These are phyloP conservation scores for Lycaon pictus DNA, from an alignment of 2,113 vertebrate species.

Conservation along the genomic window DNA sequence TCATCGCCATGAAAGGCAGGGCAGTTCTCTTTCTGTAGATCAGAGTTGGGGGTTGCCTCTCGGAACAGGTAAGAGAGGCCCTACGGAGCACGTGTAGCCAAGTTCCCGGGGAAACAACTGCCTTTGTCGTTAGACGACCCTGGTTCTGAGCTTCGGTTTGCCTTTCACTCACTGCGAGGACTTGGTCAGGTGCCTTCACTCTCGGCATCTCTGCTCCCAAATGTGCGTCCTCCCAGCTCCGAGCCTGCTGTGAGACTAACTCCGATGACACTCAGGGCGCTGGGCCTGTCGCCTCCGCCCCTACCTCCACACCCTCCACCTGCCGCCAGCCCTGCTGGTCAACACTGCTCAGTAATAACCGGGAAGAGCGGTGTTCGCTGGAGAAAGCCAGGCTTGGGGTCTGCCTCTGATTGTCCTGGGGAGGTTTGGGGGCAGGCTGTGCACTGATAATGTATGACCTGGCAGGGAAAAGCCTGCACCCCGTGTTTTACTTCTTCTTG, in stretches of 20 bases:
- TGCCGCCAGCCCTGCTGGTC: slow-evolving; percentile 70
- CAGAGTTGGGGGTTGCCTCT: background rate
- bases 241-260: background rate
- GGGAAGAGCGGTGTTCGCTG: slow-evolving; percentile 31
- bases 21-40: background rate
- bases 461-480: background rate
- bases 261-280: rapidly evolving
- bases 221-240: background rate
- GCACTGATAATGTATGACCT: background rate
- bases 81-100: background rate
- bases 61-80: background rate
- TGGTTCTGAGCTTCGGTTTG: background rate
- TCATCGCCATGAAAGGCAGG: background rate
- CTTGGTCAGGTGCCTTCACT: background rate
- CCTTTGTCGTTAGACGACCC: background rate
- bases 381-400: slow-evolving; percentile 65
- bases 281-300: background rate
- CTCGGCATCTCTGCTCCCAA: background rate
- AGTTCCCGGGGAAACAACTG: background rate
- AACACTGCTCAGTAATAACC: slow-evolving; percentile 73
- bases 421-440: background rate
- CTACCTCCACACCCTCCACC: background rate
- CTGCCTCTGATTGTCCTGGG: slow-evolving; percentile 25
- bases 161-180: background rate
- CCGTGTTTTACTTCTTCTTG: slow-evolving; percentile 41